Evolutionary conservation across 2,888 invertebrate genomes (phyloP), one percentile per base, ranked within the genome.

Genomic region (Boloria euphrosyne): DNA sequence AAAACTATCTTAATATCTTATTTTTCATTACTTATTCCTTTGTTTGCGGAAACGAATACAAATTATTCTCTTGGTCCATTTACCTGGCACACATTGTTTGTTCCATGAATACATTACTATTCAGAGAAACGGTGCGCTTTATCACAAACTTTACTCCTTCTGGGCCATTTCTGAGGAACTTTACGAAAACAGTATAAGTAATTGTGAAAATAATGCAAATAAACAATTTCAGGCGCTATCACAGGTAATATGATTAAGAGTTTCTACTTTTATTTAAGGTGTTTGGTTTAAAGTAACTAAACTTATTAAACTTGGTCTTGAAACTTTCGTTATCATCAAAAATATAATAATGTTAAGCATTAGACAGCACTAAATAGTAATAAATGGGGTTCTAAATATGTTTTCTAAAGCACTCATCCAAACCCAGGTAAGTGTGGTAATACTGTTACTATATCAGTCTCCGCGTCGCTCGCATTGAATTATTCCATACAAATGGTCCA

Each of bases 401-500:
- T 44, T 43, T 46, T 22, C 57, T n/a, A 27, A 57, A 22, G 44
- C 46, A 27, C 46, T 57, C 3, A 10, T 16, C 17, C 17, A 47
- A n/a, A 57, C 50, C 31, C 60, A 67, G 55, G 60, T 62, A 61
- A 52, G 5, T 73, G 74, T 27, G 79, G 80, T 87, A 89, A 87
- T 89, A 88, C 87, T 88, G 86, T 83, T 82, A 80, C 80, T 79
- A 80, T 82, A 84, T 89, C 89, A 89, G 89, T 89, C 89, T 88
- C 88, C 78, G 73, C 74, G 75, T 78, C 75, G 69, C 67, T 68
- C 63, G 51, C 53, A 22, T 63, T 69, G 59, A 63, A 64, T 70
- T 54, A 66, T 57, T 66, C 22, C 71, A 70, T 65, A 69, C 66
- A 65, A 66, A 68, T 53, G 46, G 53, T 69, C 68, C 54, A 54